These are phyloP conservation scores for Cataglyphis livida DNA, from an alignment of 2,888 invertebrate genomes.

Conservation along the genomic window DNA sequence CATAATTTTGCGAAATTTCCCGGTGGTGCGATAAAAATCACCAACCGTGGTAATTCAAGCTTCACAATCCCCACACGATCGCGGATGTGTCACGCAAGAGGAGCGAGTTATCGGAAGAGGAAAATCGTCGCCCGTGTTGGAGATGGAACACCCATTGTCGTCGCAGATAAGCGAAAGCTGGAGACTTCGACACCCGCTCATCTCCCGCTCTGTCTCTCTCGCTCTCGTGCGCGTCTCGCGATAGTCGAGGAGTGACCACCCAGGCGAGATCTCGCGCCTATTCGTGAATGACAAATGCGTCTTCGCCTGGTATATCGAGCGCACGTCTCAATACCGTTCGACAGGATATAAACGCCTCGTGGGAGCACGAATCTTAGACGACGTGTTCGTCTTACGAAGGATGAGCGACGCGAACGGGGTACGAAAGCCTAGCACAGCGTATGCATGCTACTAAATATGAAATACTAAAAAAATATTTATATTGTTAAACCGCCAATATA, in stretches of 20 bases:
- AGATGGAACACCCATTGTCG: slow-evolving; percentile 81
- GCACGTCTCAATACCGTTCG: slow-evolving; percentile 62
- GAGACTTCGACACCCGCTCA: slow-evolving; percentile 72
- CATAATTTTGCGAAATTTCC: not conserved
- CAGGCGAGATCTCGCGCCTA: slow-evolving; percentile 77
- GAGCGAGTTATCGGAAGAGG: slow-evolving; percentile 53
- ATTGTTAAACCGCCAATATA: slow-evolving; percentile 32
- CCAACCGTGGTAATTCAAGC: slow-evolving; percentile 7
- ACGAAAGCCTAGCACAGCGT: slow-evolving; percentile 9
- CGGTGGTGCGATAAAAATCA: slow-evolving; percentile 28
- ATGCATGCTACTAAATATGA: not conserved
- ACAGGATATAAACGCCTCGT: slow-evolving; percentile 46
- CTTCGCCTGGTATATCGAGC: slow-evolving; percentile 61
- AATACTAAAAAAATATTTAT: slow-evolving; percentile 18
- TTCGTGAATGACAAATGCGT: slow-evolving; percentile 83
- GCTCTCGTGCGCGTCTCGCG: slow-evolving; percentile 55
- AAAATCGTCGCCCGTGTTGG: slow-evolving; percentile 70
- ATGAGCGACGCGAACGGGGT: slow-evolving; percentile 23
- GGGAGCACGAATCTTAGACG: slow-evolving; percentile 26
- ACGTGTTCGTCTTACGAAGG: slow-evolving; percentile 46
- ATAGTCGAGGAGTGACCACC: slow-evolving; percentile 79
- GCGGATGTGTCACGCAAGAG: slow-evolving; percentile 33
- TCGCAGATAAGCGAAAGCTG: slow-evolving; percentile 79
- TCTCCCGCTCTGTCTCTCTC: slow-evolving; percentile 57
- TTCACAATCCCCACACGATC: slow-evolving; percentile 45